Evolutionary conservation across 2,113 vertebrate genomes (phyloP), one percentile per base, ranked within the genome.

Genomic region (Halcyon malimbica): DNA sequence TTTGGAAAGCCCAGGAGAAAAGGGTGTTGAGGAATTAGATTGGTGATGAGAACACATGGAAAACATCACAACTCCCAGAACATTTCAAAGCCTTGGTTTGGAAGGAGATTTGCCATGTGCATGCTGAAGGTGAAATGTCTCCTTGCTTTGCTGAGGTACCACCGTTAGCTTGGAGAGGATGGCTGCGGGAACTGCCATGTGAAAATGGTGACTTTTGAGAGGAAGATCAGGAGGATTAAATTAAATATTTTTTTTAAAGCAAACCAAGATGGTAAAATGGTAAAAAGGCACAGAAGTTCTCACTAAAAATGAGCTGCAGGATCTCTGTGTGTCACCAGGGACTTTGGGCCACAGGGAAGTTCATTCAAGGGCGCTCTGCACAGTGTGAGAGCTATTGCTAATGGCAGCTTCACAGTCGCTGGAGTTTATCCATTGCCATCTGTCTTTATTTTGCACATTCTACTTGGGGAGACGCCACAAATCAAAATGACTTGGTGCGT

Each of bases 401-500:
- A 62, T 1, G 56, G 88, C 86, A 89, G 69, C 94, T 57, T 53
- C 91, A 9, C 83, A 93, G 92, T 35, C 0, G 3, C 89, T 95
- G 94, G 86, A 94, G 83, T 82, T 92, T 10, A 89, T 96, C 92
- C 86, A 46, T 57, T 82, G 12, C 93, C 93, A 95, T 93, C 96
- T 97, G 96, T 69, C 94, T 96, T 91, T 62, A 76, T 79, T 96
- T 93, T 94, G 80, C 74, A 90, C 80, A 95, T 81, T 90, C 79
- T 94, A 57, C 83, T 92, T 56, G 5, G 90, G 87, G 95, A 96
- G 90, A 73, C 3, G 39, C 92, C 90, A 89, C 96, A 96, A 95
- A 96, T 96, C 94, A 96, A 92, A 57, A 14, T 82, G 96, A 87
- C 86, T 90, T 71, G 88, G 86, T 96, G 92, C 83, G 90, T 96